Conservation (phyloP, 1,140 invertebrate genomes). For the Platorchestia sp. region DNA sequence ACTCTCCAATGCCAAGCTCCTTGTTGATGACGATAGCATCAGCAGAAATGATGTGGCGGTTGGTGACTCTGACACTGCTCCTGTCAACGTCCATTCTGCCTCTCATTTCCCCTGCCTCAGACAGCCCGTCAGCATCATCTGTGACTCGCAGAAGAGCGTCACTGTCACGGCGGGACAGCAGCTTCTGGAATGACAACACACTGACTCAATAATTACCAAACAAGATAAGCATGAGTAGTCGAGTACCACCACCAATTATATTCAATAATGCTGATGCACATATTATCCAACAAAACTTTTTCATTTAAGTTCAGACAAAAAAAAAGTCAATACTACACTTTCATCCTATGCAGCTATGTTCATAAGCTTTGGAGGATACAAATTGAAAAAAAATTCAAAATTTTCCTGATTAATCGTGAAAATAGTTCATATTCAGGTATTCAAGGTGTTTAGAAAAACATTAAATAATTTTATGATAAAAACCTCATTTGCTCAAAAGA, state of each 20-base stretch:
- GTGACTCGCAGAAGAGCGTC: conserved; percentile 68
- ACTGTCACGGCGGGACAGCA: background rate
- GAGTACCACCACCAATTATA: no score
- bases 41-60: conserved; percentile 95
- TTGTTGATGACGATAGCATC: conserved; percentile 95
- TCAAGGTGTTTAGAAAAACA: no score
- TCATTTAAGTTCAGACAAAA: no score
- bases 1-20: conserved; percentile 95
- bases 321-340: no score
- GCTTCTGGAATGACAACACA: background rate
- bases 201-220: background rate
- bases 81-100: conserved; percentile 70
- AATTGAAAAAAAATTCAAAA: no score
- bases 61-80: conserved; percentile 77
- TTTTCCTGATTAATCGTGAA: no score
- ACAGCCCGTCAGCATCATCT: conserved; percentile 71
- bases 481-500: no score
- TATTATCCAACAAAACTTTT: background rate
- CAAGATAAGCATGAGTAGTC: background rate
- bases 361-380: no score
- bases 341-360: no score
- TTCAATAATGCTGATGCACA: background rate
- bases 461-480: no score
- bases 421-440: no score
- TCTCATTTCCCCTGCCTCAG: conserved; percentile 69